Conservation (phyloP, 2,888 invertebrate species). For the Pollenia angustigena region DNA sequence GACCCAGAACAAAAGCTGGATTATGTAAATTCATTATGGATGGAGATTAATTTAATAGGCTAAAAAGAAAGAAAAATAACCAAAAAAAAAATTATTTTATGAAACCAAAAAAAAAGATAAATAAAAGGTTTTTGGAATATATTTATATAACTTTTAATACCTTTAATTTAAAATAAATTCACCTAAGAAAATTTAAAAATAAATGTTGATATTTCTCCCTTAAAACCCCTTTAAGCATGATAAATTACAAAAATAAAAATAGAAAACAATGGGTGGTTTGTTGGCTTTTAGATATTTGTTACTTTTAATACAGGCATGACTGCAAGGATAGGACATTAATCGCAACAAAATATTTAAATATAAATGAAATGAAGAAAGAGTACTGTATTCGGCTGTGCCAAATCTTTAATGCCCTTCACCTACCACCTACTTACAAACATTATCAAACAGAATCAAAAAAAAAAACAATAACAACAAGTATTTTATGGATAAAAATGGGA, state of each 20-base stretch:
- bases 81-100: not conserved
- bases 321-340: not conserved
- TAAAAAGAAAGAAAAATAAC: slow-evolving; percentile 20
- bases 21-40: slow-evolving; percentile 67
- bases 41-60: slow-evolving; percentile 47
- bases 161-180: slow-evolving; percentile 8
- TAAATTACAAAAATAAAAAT: slow-evolving; percentile 31
- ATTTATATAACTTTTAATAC: not conserved
- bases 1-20: slow-evolving; percentile 50
- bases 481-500: too few species aligned
- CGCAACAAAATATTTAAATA: not conserved
- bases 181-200: slow-evolving; percentile 46
- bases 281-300: slow-evolving; percentile 4
- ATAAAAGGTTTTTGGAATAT: not conserved
- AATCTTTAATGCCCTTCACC: too few species aligned
- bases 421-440: too few species aligned
- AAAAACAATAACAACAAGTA: too few species aligned
- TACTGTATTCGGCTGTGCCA: too few species aligned
- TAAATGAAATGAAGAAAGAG: not conserved
- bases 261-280: not conserved
- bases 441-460: too few species aligned
- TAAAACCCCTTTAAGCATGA: slow-evolving; percentile 17
- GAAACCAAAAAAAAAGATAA: not conserved
- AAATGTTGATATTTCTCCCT: not conserved
- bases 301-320: not conserved